Evolutionary conservation across 2,797 vertebrate genomes (phyloP).

Genomic region (Buphagus erythrorhynchus): DNA sequence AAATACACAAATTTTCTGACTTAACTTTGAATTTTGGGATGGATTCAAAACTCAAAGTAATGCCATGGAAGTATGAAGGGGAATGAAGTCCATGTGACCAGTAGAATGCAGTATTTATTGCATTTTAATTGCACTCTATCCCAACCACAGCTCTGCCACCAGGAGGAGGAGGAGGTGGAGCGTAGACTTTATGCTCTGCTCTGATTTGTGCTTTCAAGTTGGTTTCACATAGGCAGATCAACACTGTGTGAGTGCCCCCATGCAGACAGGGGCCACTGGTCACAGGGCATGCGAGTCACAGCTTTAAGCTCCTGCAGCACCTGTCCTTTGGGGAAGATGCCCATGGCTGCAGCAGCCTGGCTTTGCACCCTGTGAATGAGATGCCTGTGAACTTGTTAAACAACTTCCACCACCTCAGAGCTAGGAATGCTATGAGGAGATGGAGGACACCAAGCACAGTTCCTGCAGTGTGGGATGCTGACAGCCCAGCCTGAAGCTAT

Average conservation of each 20-base stretch:
- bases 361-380: neutral
- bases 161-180: neutral
- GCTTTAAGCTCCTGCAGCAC: neutral
- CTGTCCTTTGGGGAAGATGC: fast-evolving
- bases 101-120: neutral
- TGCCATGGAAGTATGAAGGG: neutral
- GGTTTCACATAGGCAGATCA: neutral
- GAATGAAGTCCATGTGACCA: neutral
- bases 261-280: neutral
- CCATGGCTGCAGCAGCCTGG: neutral
- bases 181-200: neutral
- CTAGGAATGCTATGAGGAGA: neutral
- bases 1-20: neutral
- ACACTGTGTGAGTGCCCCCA: fast-evolving
- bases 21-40: neutral
- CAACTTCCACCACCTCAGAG: neutral
- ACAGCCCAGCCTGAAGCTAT: neutral
- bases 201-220: neutral
- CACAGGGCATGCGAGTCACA: neutral
- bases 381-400: neutral
- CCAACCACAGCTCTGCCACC: neutral
- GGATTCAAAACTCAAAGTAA: constrained; percentile 5
- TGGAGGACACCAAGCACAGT: neutral
- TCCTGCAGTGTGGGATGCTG: neutral
- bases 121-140: neutral